Percentiles rank a stretch among this genome's conserved stretches.
These are phyloP conservation scores for Clarias gariepinus DNA, from an alignment of 2,113 vertebrate genomes.

Conservation along the genomic window DNA sequence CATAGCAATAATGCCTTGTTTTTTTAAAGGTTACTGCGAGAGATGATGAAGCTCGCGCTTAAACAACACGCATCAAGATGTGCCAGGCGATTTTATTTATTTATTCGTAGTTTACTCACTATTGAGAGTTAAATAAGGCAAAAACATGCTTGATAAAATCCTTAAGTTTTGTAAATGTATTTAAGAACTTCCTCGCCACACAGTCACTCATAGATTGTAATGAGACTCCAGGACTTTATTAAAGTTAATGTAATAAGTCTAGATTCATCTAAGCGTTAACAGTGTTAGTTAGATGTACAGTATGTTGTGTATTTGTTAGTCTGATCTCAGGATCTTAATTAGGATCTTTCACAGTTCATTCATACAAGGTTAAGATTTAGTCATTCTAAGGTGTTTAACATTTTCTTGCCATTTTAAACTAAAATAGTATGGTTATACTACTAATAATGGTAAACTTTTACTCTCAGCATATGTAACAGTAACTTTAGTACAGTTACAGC, in stretches of 20 bases:
- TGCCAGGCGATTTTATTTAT: background rate
- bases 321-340: background rate
- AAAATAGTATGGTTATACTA: too few species aligned
- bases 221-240: background rate
- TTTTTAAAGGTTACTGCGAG: conserved; percentile 15
- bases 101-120: background rate
- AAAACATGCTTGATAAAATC: background rate
- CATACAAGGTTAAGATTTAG: background rate
- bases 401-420: background rate
- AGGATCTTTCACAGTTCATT: background rate
- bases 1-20: conserved; percentile 38
- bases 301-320: background rate
- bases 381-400: background rate
- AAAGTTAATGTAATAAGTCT: too few species aligned
- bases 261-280: background rate
- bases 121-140: background rate
- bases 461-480: too few species aligned
- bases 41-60: background rate
- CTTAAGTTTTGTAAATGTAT: background rate
- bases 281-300: background rate
- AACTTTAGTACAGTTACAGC: too few species aligned
- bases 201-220: background rate
- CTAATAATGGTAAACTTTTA: too few species aligned
- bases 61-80: background rate
- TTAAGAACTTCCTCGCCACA: background rate